A percentile compares a stretch with the other conserved stretches of the same genome.
These are phyloP conservation scores for Cyclophora punctaria DNA, from an alignment of 2,888 invertebrate species.

Conservation along the genomic window DNA sequence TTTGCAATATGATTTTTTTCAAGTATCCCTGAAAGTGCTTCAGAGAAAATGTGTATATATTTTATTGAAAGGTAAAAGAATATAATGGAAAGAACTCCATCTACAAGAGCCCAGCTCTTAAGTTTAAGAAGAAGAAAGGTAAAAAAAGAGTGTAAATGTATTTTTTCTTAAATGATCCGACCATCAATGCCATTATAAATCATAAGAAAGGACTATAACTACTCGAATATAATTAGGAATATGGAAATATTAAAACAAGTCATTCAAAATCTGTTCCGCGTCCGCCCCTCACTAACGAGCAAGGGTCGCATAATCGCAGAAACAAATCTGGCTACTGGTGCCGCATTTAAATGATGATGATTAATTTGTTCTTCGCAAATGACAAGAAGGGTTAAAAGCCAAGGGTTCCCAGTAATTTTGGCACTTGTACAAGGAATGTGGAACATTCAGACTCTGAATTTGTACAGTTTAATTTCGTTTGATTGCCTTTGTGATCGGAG, in stretches of 20 bases:
- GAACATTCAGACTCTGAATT: conserved; percentile 50
- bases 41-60: too few species aligned
- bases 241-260: conserved; percentile 54
- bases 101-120: too few species aligned
- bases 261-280: conserved; percentile 54
- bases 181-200: too few species aligned
- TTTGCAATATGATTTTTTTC: too few species aligned
- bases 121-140: too few species aligned
- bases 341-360: conserved; percentile 76
- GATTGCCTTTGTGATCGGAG: conserved; percentile 67
- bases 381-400: conserved; percentile 73
- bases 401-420: conserved; percentile 51
- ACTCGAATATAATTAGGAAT: conserved; percentile 30
- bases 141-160: too few species aligned
- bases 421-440: conserved; percentile 58
- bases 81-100: too few species aligned
- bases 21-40: too few species aligned
- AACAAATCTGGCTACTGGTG: conserved; percentile 72
- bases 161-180: too few species aligned
- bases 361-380: conserved; percentile 73
- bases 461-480: conserved; percentile 57
- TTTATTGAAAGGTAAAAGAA: too few species aligned
- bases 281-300: conserved; percentile 56
- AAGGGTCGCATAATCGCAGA: conserved; percentile 72
- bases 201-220: too few species aligned